These are phyloP conservation scores for Falco columbarius DNA, from an alignment of 2,797 vertebrate species.

Conservation along the genomic window DNA sequence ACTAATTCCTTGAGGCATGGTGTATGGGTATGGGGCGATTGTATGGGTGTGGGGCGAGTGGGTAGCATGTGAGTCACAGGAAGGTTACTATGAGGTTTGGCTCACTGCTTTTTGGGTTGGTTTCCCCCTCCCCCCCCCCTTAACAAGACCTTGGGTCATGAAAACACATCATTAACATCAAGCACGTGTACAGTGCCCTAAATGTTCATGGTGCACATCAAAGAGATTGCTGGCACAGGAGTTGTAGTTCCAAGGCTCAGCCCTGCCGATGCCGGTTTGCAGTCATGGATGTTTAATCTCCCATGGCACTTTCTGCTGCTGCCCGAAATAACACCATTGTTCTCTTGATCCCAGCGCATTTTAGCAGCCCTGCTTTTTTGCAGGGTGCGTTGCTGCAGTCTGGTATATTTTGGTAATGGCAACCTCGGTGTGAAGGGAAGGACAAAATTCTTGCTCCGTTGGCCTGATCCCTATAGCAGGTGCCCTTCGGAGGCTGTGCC, in stretches of 20 bases:
- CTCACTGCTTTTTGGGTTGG: neutral
- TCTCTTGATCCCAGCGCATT: neutral
- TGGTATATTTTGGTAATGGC: neutral
- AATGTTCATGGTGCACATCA: constrained; percentile 32
- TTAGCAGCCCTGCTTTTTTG: neutral
- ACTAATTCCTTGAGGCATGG: neutral
- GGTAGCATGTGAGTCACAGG: neutral
- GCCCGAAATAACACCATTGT: constrained; percentile 12
- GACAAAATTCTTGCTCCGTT: neutral
- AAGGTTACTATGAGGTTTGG: neutral
- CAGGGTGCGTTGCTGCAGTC: neutral
- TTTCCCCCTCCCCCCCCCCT: too few relatives aligned
- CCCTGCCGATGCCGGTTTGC: constrained; percentile 23
- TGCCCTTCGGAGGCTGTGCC: neutral
- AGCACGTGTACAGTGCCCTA: constrained; percentile 5
- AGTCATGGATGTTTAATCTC: constrained; percentile 43
- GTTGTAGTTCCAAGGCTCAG: constrained; percentile 51
- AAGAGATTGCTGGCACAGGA: constrained; percentile 37
- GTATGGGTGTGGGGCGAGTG: neutral
- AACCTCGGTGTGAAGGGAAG: neutral
- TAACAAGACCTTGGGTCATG: neutral
- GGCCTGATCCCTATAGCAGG: neutral
- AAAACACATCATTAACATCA: neutral
- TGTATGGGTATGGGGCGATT: neutral
- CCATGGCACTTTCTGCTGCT: constrained; percentile 29